These are phyloP conservation scores for Cephus pulcher DNA, from an alignment of 2,888 invertebrate species.

Conservation along the genomic window DNA sequence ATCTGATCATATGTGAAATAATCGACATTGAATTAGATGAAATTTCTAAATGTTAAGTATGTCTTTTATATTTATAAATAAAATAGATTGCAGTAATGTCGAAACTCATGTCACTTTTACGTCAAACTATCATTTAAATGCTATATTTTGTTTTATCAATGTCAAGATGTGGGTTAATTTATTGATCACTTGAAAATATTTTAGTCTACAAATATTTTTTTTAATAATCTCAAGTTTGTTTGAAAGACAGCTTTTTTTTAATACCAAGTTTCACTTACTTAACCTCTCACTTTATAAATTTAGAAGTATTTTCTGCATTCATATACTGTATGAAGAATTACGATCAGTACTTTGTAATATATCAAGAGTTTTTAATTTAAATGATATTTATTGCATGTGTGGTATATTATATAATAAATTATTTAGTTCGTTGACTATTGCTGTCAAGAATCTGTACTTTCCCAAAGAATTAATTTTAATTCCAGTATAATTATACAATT, in stretches of 20 bases:
- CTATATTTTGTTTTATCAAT: background rate
- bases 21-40: background rate
- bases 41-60: background rate
- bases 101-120: background rate
- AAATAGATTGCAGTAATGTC: background rate
- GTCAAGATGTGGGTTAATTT: background rate
- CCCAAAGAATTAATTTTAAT: background rate
- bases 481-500: background rate
- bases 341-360: background rate
- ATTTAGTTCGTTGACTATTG: background rate
- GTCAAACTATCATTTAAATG: background rate
- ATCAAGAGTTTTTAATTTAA: background rate
- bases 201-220: background rate
- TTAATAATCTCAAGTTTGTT: background rate
- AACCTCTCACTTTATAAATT: background rate
- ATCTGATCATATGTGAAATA: background rate
- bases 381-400: background rate
- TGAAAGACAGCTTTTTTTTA: background rate
- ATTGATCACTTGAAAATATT: background rate
- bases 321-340: background rate
- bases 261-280: background rate
- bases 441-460: background rate
- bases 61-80: conserved; percentile 6
- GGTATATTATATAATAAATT: background rate
- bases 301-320: background rate